Conservation (phyloP, 2,113 vertebrate genomes). For the Dipodomys merriami region DNA sequence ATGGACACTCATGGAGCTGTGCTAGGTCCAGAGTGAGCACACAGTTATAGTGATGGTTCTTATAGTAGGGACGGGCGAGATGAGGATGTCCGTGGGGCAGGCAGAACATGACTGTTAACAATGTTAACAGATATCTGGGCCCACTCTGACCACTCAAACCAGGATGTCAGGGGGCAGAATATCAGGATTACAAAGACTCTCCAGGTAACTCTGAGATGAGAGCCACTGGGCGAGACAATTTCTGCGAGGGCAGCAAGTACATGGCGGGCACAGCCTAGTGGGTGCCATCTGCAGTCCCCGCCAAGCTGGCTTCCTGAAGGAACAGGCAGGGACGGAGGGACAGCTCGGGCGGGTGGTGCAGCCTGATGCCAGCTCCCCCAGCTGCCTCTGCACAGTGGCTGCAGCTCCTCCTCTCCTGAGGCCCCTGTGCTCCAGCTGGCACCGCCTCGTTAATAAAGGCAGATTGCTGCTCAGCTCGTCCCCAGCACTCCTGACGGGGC, state of each 20-base stretch:
- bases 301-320: background rate
- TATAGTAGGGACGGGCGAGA: background rate
- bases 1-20: fast-evolving
- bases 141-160: too few relatives aligned
- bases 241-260: background rate
- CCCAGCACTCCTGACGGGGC: conserved; percentile 58
- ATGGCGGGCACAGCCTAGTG: background rate
- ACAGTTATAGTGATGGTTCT: too few relatives aligned
- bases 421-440: background rate
- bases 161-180: background rate
- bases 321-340: background rate
- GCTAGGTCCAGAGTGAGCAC: background rate
- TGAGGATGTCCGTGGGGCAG: too few relatives aligned
- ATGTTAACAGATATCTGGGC: background rate
- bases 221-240: background rate
- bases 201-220: background rate
- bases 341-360: fast-evolving
- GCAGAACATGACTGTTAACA: background rate
- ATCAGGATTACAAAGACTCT: background rate
- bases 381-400: background rate
- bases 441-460: conserved; percentile 66
- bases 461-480: background rate
- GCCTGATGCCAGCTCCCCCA: background rate
- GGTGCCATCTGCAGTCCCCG: fast-evolving
- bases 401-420: background rate